Base-by-base conservation (phyloP, 2,113 vertebrate species). In the Lethenteron camtschaticum region DNA sequence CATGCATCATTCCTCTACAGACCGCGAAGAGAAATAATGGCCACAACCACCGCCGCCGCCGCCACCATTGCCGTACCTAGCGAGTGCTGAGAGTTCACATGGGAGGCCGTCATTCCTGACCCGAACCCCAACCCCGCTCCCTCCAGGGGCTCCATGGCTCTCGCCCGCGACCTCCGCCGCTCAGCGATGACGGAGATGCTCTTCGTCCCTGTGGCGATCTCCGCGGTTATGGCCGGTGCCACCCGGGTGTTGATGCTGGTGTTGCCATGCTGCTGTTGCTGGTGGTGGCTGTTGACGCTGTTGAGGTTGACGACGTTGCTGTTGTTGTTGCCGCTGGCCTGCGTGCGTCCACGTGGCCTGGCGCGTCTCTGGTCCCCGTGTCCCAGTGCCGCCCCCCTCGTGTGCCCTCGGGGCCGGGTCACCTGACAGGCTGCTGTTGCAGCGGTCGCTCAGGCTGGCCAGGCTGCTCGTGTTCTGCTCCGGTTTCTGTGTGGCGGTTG, bases 131-230 rank as follows among this genome's bases (percentile, higher is more conserved):
- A 70, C 10, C 58, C 55, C 69, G 73, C 66, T 13, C 55, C 57
- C 10, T 68, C 70, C 2, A 12, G 57, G 56, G 69, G 55, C 16
- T 71, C 69, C 6, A 55, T 59, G 0, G 70, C 75, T 68, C 74
- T 77, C 10, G 70, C 59, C 57, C n/a, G 57, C 66, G 72, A 77
- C 11, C 72, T 72, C 4, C 72, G 20, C 57, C 71, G 75, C 70
- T 77, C 79, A 0, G 82, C 80, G 1, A 82, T 72, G 55, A 78
- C 73, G 4, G 80, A 70, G 9, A 83, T 81, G 75, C 74, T 78
- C 73, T 80, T 81, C 55, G 77, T 84, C 73, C 75, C 73, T 2
- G 14, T 66, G 1, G 72, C 76, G 18, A 79, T 81, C 76, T 81
- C 76, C 69, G 73, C 70, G 70, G 78, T 74, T 41, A 72, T 75